Evolutionary conservation across 2,797 vertebrate genomes (phyloP).

Genomic region (Typhlichthys eigenmanni): DNA sequence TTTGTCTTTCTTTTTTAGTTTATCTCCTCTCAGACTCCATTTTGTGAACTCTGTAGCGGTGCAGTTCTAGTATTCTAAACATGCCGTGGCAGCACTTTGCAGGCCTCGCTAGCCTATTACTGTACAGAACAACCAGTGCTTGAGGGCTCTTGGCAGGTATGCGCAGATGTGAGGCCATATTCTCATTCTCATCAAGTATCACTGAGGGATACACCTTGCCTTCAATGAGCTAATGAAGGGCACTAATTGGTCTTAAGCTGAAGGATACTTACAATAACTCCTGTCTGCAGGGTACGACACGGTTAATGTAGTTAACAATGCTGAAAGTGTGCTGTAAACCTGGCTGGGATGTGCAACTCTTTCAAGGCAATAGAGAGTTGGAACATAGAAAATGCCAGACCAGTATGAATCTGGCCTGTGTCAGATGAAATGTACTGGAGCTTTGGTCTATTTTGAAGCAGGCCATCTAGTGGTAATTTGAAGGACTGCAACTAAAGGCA

Average conservation of each 20-base stretch:
- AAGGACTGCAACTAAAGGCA: too few species aligned
- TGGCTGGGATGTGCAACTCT: too few species aligned
- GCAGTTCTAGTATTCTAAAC: slow-evolving; percentile 56
- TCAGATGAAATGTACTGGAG: too few species aligned
- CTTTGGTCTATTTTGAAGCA: too few species aligned
- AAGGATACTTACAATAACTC: slow-evolving; percentile 44
- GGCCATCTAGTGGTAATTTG: too few species aligned
- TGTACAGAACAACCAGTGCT: slow-evolving; percentile 53
- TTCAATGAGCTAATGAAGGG: slow-evolving; percentile 52
- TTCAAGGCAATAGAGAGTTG: too few species aligned
- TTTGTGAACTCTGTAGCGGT: slow-evolving; percentile 48
- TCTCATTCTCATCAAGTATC: slow-evolving; percentile 62
- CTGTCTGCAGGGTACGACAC: slow-evolving; percentile 23
- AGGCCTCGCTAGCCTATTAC: slow-evolving; percentile 58
- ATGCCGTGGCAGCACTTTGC: slow-evolving; percentile 61
- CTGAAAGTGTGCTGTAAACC: neutral
- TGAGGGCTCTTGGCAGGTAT: slow-evolving; percentile 61
- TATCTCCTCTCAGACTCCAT: slow-evolving; percentile 34
- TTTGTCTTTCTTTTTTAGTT: slow-evolving; percentile 12
- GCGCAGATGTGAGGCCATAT: slow-evolving; percentile 62
- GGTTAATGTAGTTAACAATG: too few species aligned
- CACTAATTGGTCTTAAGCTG: slow-evolving; percentile 41
- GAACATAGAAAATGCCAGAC: too few species aligned
- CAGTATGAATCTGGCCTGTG: too few species aligned
- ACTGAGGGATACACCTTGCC: slow-evolving; percentile 62